phyloP scores from a whole-genome alignment of 2,797 vertebrate genomes.

The Anolis apletophallus region DNA sequence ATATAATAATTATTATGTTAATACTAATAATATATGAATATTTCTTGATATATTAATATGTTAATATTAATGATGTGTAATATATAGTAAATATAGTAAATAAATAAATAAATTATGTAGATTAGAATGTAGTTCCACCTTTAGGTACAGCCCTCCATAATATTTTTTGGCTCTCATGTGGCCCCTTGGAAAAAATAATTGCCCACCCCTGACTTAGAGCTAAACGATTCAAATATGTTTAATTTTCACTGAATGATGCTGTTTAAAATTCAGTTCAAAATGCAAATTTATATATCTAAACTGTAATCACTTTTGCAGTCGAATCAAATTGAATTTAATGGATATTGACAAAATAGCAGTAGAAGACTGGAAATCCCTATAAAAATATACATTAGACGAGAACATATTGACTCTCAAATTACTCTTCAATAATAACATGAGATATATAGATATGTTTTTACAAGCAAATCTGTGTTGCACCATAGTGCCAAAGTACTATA shows the following conservation, averaged over 20 bases:
- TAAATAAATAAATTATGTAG: too few relatives aligned
- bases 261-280: neutral
- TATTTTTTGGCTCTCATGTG: too few relatives aligned
- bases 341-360: rapidly evolving
- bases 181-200: too few relatives aligned
- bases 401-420: neutral
- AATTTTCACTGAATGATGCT: neutral
- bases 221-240: neutral
- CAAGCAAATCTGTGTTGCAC: neutral
- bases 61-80: too few relatives aligned
- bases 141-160: too few relatives aligned
- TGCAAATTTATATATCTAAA: neutral
- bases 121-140: too few relatives aligned
- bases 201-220: too few relatives aligned
- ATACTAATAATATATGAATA: too few relatives aligned
- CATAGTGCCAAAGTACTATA: neutral
- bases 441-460: neutral
- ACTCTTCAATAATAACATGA: neutral
- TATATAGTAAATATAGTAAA: too few relatives aligned
- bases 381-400: neutral
- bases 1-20: too few relatives aligned
- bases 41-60: too few relatives aligned
- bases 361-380: neutral
- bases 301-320: neutral
- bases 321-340: neutral